Base-by-base conservation (phyloP, 2,113 vertebrate species). In the Tragelaphus strepsiceros region DNA sequence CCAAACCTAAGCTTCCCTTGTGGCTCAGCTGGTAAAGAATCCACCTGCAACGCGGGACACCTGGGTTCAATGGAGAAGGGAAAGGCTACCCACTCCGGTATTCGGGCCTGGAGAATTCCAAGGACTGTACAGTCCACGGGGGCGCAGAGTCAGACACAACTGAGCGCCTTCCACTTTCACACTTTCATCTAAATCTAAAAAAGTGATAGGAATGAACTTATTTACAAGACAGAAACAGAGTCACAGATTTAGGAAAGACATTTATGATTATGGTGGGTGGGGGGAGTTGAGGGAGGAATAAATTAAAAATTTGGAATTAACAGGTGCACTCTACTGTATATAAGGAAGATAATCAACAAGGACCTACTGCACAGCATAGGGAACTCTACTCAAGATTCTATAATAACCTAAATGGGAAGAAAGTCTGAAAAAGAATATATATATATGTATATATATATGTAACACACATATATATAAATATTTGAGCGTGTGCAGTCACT, bases 401-500 rank as follows among this genome's bases (percentile, higher is more conserved):
- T 19, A 51, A 51, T 80, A 32, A 80, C 46, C 77, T 51, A 51
- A 19, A 19, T 11, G 77, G 77, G 28, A 51, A 51, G 2, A 32
- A 1, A 80, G 46, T 51, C 28, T 80, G 46, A 6, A 51, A 78
- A 80, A 49, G 26, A 19, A 28, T 46, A 28, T 0, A 46, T 15
- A 80, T 51, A 35, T 0, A 71, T 4, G 49, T 15, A 67, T 3
- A 67, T 0, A 71, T 5, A 80, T 15, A 22, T 2, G 7, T 16
- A 67, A 4, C 21, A 24, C 1, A 43, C 2, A 74, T 10, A 21
- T 3, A 39, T 12, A 35, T 71, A 71, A 39, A 22, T 22, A 71
- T 22, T 39, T 10, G 1, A 71, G 19, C 9, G 0, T 12, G 67
- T 22, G 10, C 9, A 71, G n/a, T 22, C 10, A 0, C n/a, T 39